Conservation (phyloP, 2,888 invertebrate species). For the Chymomyza caudatula region DNA sequence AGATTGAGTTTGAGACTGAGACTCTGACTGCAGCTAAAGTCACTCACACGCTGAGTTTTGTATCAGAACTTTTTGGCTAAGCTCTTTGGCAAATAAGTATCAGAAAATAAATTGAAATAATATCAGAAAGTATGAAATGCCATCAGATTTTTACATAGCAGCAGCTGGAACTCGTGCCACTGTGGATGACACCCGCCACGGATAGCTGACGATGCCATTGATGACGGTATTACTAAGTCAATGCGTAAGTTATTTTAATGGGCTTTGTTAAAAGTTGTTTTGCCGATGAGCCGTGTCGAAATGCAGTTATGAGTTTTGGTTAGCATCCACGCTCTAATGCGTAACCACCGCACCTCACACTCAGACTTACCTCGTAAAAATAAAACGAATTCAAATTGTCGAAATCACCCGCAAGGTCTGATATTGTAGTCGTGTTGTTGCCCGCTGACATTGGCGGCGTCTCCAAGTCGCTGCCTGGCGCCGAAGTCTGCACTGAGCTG, state of each 20-base stretch:
- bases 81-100: conserved; percentile 2
- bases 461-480: conserved; percentile 40
- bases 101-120: conserved; percentile 25
- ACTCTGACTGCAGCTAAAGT: conserved; percentile 16
- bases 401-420: conserved; percentile 48
- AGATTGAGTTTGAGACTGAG: not conserved
- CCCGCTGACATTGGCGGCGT: conserved; percentile 24
- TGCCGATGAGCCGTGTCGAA: conserved; percentile 15
- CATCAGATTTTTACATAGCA: not conserved
- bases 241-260: conserved; percentile 48
- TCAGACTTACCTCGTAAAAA: conserved; percentile 76
- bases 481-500: conserved; percentile 33
- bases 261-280: not conserved
- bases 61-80: conserved; percentile 12
- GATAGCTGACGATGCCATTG: not conserved
- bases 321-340: not conserved
- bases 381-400: conserved; percentile 77
- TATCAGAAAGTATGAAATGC: conserved; percentile 19
- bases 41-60: conserved; percentile 27
- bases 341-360: not conserved
- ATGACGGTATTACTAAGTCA: conserved; percentile 5
- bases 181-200: not conserved
- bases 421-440: conserved; percentile 36
- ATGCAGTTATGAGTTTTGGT: conserved; percentile 2
- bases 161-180: not conserved